These are phyloP conservation scores for Epizoanthus stellaris DNA, from an alignment of 92 coral and sea anemone genomes.

Conservation along the genomic window DNA sequence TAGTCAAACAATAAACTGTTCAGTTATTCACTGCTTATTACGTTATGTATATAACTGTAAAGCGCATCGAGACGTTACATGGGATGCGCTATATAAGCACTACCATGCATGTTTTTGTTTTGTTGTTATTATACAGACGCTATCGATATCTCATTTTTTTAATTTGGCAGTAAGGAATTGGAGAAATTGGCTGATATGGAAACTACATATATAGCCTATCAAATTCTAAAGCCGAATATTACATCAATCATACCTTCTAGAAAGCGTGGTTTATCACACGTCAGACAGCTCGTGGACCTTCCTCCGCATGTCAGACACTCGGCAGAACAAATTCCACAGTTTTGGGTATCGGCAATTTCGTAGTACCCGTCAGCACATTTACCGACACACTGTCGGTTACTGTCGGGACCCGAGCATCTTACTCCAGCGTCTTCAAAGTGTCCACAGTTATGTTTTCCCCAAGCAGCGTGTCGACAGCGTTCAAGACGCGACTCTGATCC, in stretches of 20 bases:
- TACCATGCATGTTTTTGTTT: no score
- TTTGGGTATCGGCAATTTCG: neutral
- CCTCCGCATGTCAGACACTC: constrained; percentile 48
- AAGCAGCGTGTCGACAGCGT: constrained; percentile 7
- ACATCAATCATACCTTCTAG: constrained; percentile 34
- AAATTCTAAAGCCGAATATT: no score
- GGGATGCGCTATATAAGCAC: no score
- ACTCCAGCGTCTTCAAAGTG: constrained; percentile 67
- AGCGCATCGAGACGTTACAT: no score
- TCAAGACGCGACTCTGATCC: constrained; percentile 33
- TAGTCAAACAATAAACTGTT: no score
- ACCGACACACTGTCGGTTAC: constrained; percentile 29
- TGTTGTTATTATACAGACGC: no score
- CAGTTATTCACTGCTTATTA: no score
- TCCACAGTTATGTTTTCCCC: constrained; percentile 52
- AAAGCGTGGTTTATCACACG: constrained; percentile 37
- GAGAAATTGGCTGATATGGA: no score
- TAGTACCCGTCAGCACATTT: constrained; percentile 23
- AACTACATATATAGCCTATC: no score
- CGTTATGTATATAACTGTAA: no score
- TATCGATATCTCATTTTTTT: no score
- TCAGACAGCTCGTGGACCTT: constrained; percentile 12
- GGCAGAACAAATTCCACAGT: constrained; percentile 44
- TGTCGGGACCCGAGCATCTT: constrained; percentile 60
- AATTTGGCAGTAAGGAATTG: no score